phyloP scores from a whole-genome alignment of 2,113 vertebrate genomes.

The Oxygymnocypris stewartii region DNA sequence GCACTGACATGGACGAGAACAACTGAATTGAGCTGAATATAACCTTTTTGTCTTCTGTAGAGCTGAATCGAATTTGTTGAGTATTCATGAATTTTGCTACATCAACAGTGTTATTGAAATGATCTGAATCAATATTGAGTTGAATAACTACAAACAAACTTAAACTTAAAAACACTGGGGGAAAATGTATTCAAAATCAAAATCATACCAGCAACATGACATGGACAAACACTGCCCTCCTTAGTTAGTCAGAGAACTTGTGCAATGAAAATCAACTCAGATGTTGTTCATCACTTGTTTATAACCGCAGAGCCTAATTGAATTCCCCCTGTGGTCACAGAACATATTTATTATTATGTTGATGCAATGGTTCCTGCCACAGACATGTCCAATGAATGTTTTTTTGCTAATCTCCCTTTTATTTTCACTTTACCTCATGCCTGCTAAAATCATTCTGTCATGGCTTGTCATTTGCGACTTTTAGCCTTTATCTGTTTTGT shows the following conservation, averaged over 20 bases:
- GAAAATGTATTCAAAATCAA: not conserved
- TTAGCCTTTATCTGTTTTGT: not conserved
- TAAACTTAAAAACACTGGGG: not conserved
- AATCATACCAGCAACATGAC: not conserved
- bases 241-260: not conserved
- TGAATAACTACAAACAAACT: not conserved
- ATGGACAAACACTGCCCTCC: conserved; percentile 9
- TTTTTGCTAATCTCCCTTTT: not conserved
- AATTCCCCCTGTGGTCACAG: conserved; percentile 17
- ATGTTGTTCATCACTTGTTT: conserved; percentile 9
- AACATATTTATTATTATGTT: not conserved
- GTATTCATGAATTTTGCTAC: not conserved
- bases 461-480: not conserved
- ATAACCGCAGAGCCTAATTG: not conserved
- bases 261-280: not conserved
- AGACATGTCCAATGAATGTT: not conserved
- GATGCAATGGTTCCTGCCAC: not conserved
- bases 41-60: no score
- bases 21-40: no score
- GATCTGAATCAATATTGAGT: not conserved
- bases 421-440: not conserved
- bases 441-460: not conserved
- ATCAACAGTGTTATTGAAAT: not conserved
- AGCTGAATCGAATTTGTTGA: not conserved
- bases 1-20: no score